Percentiles rank a stretch among this genome's conserved stretches.
phyloP scores from a whole-genome alignment of 92 coral and sea anemone species.

The Diadumene lineata region DNA sequence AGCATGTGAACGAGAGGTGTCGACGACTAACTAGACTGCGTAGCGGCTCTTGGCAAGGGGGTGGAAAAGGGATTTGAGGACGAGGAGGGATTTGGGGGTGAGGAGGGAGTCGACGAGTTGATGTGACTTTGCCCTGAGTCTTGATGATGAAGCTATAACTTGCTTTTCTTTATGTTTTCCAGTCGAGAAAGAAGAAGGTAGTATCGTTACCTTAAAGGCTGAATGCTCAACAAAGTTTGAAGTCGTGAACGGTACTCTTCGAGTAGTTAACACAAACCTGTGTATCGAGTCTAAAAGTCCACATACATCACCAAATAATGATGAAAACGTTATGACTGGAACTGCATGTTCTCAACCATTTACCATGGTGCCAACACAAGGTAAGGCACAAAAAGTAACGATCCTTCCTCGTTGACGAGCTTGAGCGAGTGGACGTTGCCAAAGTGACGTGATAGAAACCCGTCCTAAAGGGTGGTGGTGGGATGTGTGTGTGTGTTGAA shows the following conservation, averaged over 20 bases:
- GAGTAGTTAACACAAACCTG: constrained; percentile 1
- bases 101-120: too few relatives aligned
- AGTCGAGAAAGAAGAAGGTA: neutral
- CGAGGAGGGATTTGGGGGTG: too few relatives aligned
- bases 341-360: neutral
- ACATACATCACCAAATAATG: constrained; percentile 14
- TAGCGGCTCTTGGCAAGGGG: too few relatives aligned
- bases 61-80: too few relatives aligned
- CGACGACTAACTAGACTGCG: too few relatives aligned
- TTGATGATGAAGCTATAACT: too few relatives aligned
- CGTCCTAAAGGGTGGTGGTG: neutral
- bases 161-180: neutral
- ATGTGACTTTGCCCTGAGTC: too few relatives aligned
- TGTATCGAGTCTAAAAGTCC: constrained; percentile 14
- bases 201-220: neutral
- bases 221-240: constrained; percentile 26
- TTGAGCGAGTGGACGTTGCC: neutral
- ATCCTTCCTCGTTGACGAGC: neutral
- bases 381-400: neutral
- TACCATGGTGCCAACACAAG: neutral
- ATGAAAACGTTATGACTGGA: constrained; percentile 13
- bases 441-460: neutral
- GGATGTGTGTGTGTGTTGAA: neutral
- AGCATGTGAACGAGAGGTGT: too few relatives aligned
- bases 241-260: constrained; percentile 17